phyloP scores from a whole-genome alignment of 37 sponge, comb jelly and placozoan genomes.

The Halichondria panicea region DNA sequence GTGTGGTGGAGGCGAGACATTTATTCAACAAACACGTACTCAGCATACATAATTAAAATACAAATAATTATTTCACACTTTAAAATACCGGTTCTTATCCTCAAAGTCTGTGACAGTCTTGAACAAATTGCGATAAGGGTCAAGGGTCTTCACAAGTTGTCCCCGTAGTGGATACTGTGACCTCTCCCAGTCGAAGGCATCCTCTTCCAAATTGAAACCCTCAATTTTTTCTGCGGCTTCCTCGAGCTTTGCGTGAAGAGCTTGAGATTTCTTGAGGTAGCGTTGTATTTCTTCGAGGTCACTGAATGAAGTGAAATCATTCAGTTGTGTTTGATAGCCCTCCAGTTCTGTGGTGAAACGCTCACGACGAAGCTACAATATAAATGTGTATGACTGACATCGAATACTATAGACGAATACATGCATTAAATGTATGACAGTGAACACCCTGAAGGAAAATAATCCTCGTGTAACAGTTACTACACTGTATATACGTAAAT shows the following conservation, averaged over 20 bases:
- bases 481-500: too few species aligned
- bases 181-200: constrained; percentile 98
- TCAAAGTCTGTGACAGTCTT: constrained; percentile 89
- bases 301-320: constrained; percentile 89
- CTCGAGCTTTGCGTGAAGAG: constrained; percentile 76
- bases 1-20: background rate
- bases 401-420: too few species aligned
- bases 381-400: too few species aligned
- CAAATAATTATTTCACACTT: background rate
- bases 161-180: constrained; percentile 89
- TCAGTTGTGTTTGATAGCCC: constrained; percentile 86
- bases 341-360: constrained; percentile 88
- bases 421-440: too few species aligned
- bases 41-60: background rate
- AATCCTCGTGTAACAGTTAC: too few species aligned
- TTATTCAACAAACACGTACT: background rate
- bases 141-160: constrained; percentile 79
- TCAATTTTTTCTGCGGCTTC: constrained; percentile 95
- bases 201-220: constrained; percentile 94
- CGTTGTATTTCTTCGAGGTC: constrained; percentile 84
- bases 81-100: constrained; percentile 79
- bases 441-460: too few species aligned
- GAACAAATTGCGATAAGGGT: constrained; percentile 89
- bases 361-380: constrained; percentile 80
- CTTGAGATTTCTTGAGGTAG: constrained; percentile 90